These are phyloP conservation scores for Pteronotus mesoamericanus DNA, from an alignment of 2,797 vertebrate species.

Conservation along the genomic window DNA sequence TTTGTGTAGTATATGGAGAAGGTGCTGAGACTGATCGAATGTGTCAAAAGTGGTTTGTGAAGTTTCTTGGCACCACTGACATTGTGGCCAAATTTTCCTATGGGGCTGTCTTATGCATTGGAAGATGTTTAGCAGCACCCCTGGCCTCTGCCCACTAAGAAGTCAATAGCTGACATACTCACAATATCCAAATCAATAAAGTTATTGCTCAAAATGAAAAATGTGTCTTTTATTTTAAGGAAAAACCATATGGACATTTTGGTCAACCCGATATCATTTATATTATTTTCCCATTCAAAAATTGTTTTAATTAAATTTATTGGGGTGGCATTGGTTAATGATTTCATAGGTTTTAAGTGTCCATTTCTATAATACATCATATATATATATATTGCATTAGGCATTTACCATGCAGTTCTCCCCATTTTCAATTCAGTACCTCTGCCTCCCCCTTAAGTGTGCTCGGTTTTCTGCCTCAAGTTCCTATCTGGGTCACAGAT, in stretches of 20 bases:
- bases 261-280: not conserved
- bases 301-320: not conserved
- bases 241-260: too few relatives aligned
- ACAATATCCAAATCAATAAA: not conserved
- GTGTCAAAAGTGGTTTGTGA: not conserved
- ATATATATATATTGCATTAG: not conserved
- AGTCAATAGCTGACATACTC: not conserved
- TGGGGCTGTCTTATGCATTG: not conserved
- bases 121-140: not conserved
- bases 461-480: not conserved
- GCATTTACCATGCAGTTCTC: not conserved
- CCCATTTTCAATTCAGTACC: not conserved
- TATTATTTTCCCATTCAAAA: not conserved
- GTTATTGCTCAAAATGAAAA: not conserved
- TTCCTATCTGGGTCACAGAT: not conserved
- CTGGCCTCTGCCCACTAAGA: not conserved
- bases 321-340: not conserved
- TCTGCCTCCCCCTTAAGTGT: not conserved
- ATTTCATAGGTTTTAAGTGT: not conserved
- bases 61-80: not conserved
- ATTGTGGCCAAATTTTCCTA: not conserved
- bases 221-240: not conserved
- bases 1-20: not conserved
- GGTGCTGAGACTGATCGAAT: not conserved
- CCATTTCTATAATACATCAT: not conserved